Conservation (phyloP, 2,888 invertebrate species). For the Linnaemya vulpina region DNA sequence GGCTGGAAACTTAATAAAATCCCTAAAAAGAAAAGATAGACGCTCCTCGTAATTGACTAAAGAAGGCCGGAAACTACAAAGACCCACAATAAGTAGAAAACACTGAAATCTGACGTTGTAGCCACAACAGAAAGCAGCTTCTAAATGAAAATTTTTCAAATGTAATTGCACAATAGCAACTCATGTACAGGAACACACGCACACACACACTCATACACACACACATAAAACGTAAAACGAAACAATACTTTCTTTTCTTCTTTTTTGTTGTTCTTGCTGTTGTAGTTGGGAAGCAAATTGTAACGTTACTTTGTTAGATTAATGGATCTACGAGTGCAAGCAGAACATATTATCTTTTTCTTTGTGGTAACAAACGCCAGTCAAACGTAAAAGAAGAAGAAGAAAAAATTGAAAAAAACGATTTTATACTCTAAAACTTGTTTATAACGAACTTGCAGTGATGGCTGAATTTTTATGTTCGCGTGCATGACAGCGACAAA, state of each 20-base stretch:
- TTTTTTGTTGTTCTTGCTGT: background rate
- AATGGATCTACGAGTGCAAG: conserved; percentile 36
- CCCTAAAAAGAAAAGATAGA: background rate
- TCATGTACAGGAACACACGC: background rate
- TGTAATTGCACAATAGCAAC: conserved; percentile 39
- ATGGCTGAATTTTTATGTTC: background rate
- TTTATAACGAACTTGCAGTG: background rate
- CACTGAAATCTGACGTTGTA: background rate
- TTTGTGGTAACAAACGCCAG: conserved; percentile 58
- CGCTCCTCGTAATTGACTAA: background rate
- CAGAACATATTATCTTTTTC: conserved; percentile 48
- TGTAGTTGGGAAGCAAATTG: conserved; percentile 56
- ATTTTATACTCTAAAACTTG: background rate
- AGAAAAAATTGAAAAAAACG: background rate
- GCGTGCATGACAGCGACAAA: background rate
- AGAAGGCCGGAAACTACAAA: conserved; percentile 29
- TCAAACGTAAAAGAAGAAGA: conserved; percentile 20
- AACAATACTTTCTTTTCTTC: background rate
- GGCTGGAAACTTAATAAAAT: too few species aligned
- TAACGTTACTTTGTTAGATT: conserved; percentile 56
- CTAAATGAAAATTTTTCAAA: conserved; percentile 21
- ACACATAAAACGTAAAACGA: background rate
- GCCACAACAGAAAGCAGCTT: conserved; percentile 7
- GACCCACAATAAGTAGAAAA: conserved; percentile 21
- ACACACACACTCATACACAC: background rate